Conservation (phyloP, 53 echinoderm and acorn worm genomes). For the Paracentrotus lividus region DNA sequence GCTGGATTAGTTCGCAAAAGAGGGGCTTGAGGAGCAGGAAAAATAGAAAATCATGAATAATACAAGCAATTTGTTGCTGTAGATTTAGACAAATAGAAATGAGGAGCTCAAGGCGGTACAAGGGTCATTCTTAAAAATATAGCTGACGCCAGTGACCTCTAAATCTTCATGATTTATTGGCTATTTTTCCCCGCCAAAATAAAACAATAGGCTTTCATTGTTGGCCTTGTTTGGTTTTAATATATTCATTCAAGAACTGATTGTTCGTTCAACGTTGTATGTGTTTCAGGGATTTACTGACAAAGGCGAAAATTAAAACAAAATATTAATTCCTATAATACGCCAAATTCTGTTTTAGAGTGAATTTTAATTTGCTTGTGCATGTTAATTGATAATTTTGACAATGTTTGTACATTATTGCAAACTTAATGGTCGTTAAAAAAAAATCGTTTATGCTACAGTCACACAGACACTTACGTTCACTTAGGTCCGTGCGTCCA, state of each 20-base stretch:
- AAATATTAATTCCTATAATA: no score
- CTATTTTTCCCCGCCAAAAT: background rate
- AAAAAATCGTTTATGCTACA: no score
- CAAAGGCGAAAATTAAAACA: no score
- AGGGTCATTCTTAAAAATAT: conserved; percentile 42
- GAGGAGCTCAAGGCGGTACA: conserved; percentile 28
- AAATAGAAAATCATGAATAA: conserved; percentile 19
- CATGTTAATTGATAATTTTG: no score
- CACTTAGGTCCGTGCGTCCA: no score
- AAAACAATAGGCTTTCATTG: background rate
- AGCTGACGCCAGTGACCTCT: conserved; percentile 24
- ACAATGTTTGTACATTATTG: no score
- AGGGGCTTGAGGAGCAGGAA: background rate
- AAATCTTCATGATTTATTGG: background rate
- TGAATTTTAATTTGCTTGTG: no score
- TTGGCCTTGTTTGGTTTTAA: background rate
- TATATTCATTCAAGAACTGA: background rate
- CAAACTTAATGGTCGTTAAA: no score
- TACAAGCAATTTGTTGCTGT: conserved; percentile 17
- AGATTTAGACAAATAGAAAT: conserved; percentile 43
- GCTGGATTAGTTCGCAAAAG: background rate
- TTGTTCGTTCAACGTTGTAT: no score
- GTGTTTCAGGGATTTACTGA: no score
- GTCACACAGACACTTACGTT: no score
- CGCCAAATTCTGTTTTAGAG: no score